A percentile compares a stretch with the other conserved stretches of the same genome.
These are phyloP conservation scores for Taurulus bubalis DNA, from an alignment of 2,113 vertebrate genomes.

Conservation along the genomic window DNA sequence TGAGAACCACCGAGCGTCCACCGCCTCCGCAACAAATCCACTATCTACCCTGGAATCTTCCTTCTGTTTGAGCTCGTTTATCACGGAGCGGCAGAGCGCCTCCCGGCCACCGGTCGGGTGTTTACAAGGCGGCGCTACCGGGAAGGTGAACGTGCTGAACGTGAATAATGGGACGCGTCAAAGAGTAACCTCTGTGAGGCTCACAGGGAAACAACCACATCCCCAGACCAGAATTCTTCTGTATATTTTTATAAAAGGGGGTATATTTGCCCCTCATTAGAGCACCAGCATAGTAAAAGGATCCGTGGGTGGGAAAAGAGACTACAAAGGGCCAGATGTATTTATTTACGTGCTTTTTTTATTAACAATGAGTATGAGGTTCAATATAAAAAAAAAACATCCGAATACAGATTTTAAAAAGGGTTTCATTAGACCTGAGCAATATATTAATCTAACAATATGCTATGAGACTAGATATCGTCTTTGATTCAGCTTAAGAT, in stretches of 20 bases:
- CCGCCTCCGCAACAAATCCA: conserved; percentile 8
- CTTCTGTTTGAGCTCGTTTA: conserved; percentile 40
- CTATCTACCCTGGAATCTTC: conserved; percentile 41
- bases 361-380: conserved; percentile 4
- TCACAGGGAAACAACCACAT: conserved; percentile 2
- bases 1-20: conserved; percentile 24
- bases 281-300: background rate
- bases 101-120: conserved; percentile 22
- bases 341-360: conserved; percentile 1
- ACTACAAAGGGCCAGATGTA: conserved; percentile 4
- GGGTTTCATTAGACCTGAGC: no score
- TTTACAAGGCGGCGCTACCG: conserved; percentile 33
- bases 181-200: conserved; percentile 9
- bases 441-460: no score
- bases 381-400: background rate
- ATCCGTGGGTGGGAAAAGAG: conserved; percentile 1
- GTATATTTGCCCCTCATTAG: no score
- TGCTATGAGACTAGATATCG: no score
- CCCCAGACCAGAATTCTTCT: background rate
- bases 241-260: background rate
- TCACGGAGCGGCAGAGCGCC: conserved; percentile 19
- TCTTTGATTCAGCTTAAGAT: no score
- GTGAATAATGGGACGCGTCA: conserved; percentile 4
- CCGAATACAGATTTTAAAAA: no score
- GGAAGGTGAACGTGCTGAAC: conserved; percentile 31